Percentiles rank a stretch among this genome's conserved stretches.
These are phyloP conservation scores for Dicyrtoma fusca DNA, from an alignment of 2,888 invertebrate genomes.

Conservation along the genomic window DNA sequence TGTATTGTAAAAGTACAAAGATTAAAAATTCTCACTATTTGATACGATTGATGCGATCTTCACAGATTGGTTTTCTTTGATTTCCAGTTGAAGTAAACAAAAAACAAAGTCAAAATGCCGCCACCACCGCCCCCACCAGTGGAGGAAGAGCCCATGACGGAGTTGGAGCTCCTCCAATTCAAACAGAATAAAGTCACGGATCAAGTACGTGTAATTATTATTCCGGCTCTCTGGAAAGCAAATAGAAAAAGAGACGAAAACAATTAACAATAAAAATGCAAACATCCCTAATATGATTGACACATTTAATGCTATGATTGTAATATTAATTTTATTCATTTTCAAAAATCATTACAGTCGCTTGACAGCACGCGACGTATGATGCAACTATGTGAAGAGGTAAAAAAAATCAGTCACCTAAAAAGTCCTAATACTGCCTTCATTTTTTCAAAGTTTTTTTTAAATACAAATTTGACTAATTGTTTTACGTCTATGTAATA, in stretches of 20 bases:
- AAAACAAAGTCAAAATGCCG: slow-evolving; percentile 26
- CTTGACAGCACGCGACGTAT: slow-evolving; percentile 90
- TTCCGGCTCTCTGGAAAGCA: too few species aligned
- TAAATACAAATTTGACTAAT: slow-evolving; percentile 1
- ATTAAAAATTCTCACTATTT: too few species aligned
- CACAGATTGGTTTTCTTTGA: too few species aligned
- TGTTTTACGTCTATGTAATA: background rate
- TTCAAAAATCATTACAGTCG: slow-evolving; percentile 69
- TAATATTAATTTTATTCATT: background rate
- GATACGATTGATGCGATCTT: too few species aligned
- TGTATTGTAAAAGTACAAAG: too few species aligned
- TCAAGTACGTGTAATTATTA: slow-evolving; percentile 28
- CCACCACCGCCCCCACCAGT: slow-evolving; percentile 30
- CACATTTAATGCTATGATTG: too few species aligned
- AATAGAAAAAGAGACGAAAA: too few species aligned
- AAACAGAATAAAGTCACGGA: slow-evolving; percentile 35
- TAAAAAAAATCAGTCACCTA: too few species aligned
- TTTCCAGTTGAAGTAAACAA: too few species aligned
- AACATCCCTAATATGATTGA: too few species aligned
- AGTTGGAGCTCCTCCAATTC: slow-evolving; percentile 29
- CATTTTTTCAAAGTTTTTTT: slow-evolving; percentile 59
- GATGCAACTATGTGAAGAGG: slow-evolving; percentile 91
- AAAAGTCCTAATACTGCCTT: too few species aligned
- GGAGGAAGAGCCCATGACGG: slow-evolving; percentile 30
- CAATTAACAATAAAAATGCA: background rate